phyloP scores from a whole-genome alignment of 2,797 vertebrate species.

The Acanthurus lineatus region DNA sequence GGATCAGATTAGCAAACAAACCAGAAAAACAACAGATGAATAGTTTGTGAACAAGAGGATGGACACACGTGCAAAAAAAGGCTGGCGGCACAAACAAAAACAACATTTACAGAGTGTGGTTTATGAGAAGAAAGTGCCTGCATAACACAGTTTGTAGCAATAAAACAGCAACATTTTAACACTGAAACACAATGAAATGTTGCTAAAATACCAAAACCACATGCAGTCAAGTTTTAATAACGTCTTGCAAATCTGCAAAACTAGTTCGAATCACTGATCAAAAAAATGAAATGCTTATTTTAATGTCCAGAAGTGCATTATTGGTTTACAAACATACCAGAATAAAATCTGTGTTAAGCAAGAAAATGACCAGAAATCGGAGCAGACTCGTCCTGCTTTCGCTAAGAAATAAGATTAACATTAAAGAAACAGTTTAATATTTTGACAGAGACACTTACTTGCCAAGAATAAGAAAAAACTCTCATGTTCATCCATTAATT shows the following conservation, averaged over 20 bases:
- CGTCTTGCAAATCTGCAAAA: conserved; percentile 1
- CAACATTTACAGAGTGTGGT: not conserved
- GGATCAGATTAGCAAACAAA: conserved; percentile 24
- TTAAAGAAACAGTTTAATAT: not conserved
- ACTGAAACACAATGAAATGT: not conserved
- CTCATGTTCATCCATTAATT: too few relatives aligned
- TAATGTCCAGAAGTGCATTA: not conserved
- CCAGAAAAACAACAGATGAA: not conserved
- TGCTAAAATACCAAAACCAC: not conserved
- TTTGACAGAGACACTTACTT: not conserved
- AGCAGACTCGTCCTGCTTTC: not conserved
- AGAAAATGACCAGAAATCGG: too few relatives aligned
- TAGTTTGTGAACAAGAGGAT: not conserved
- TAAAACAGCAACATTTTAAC: not conserved
- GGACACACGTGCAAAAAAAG: not conserved
- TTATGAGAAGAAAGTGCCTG: not conserved
- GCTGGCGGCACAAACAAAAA: not conserved
- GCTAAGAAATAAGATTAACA: not conserved
- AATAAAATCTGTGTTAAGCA: not conserved
- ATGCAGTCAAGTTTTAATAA: not conserved
- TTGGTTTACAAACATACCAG: not conserved
- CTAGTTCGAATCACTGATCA: not conserved
- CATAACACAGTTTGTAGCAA: not conserved
- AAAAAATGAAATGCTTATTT: not conserved
- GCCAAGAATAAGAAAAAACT: not conserved